Evolutionary conservation across 2,888 invertebrate genomes (phyloP), one percentile per base, ranked within the genome.

Genomic region (Resseliella maxima): DNA sequence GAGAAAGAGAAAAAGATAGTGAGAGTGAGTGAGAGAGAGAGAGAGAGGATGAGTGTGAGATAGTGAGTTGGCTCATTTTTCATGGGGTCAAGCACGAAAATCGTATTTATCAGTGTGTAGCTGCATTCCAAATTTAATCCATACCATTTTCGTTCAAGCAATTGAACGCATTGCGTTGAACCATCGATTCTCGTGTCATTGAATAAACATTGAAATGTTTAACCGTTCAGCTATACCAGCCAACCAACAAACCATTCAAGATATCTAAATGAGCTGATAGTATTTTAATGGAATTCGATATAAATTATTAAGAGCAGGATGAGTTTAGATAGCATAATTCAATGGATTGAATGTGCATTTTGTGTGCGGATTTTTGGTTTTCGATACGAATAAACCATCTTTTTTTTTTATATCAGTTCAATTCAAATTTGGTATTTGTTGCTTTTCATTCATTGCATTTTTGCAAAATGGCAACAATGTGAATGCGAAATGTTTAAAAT

Each of bases 251-350:
- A 50, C 46, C 2, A 24, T 59, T 59, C 59, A 59, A 59, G 59
- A 59, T 59, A 59, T 59, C 59, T 27, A 59, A 59, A 59, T 59
- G 24, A 59, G 59, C 59, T 59, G 59, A 59, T 59, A 59, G 59
- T 24, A 12, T 59, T 59, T 59, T 27, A 59, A 59, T 59, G 24
- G 59, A 59, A 59, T 18, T 24, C 59, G 24, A 59, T 59, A 59
- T 59, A 59, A 59, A 59, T 59, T 2, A 59, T 59, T 45, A 12
- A 24, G 27, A 1, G 59, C 24, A 24, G 59, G 59, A 24, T 59
- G 59, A 24, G 59, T n/a, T n/a, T 24, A 59, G 59, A 59, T 59
- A 59, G 24, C 59, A 59, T 59, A 59, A 59, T 59, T 59, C 27
- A n/a, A 24, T 50, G 46, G 46, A 18, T 15, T 50, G n/a, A 24